phyloP scores from a whole-genome alignment of 2,888 invertebrate genomes.

The Cantharis lateralis region DNA sequence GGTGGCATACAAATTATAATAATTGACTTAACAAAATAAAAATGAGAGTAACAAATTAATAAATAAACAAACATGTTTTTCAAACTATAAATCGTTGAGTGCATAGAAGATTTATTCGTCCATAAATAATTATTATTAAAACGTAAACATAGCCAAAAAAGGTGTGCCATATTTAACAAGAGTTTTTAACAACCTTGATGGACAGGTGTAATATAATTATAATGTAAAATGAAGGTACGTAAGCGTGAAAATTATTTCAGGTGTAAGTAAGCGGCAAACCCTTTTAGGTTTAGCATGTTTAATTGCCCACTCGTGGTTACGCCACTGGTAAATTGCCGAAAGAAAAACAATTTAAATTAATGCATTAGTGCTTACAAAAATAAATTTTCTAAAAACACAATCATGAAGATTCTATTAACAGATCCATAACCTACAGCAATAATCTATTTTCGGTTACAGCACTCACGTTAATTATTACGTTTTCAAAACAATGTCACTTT shows the following conservation, averaged over 20 bases:
- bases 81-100: background rate
- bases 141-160: background rate
- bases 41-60: background rate
- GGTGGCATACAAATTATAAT: background rate
- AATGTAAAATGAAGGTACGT: background rate
- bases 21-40: background rate
- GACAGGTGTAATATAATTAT: background rate
- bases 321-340: background rate
- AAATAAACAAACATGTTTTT: background rate
- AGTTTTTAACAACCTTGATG: background rate
- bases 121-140: background rate
- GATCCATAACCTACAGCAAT: background rate
- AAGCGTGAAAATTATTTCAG: background rate
- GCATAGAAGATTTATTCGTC: background rate
- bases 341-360: background rate
- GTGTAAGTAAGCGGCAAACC: background rate
- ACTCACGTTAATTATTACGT: background rate
- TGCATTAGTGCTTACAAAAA: background rate
- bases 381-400: background rate
- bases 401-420: background rate
- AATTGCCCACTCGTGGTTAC: background rate
- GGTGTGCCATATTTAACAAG: background rate
- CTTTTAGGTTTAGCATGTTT: background rate
- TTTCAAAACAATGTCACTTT: background rate
- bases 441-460: background rate